These are phyloP conservation scores for Drosophila flavopinicola DNA, from an alignment of 2,888 invertebrate species.

Conservation along the genomic window DNA sequence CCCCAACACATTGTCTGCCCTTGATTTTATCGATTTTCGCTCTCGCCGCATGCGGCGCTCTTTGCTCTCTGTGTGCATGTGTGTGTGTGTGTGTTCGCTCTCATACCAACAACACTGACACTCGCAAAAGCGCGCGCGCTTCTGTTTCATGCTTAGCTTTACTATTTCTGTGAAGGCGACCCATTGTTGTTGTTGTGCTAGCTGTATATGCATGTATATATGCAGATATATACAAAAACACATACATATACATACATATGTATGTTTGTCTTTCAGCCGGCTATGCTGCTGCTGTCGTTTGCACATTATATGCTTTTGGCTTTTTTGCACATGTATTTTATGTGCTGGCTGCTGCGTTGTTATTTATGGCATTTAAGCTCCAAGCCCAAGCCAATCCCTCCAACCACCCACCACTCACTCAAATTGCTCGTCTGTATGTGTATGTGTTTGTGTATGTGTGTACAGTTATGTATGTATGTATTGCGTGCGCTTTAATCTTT, in stretches of 20 bases:
- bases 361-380: conserved; percentile 77
- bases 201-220: conserved; percentile 15
- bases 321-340: conserved; percentile 56
- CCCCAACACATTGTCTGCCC: conserved; percentile 83
- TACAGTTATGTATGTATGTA: conserved; percentile 20
- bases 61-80: conserved; percentile 49
- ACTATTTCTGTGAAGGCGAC: conserved; percentile 27
- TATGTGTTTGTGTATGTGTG: conserved; percentile 17
- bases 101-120: conserved; percentile 25
- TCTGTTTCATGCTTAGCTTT: conserved; percentile 61
- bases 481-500: conserved; percentile 68
- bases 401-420: conserved; percentile 42
- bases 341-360: conserved; percentile 59
- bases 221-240: background rate
- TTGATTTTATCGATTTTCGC: conserved; percentile 84
- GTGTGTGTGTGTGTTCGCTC: conserved; percentile 4
- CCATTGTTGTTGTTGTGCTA: conserved; percentile 23
- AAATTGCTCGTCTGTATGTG: conserved; percentile 58
- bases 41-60: conserved; percentile 63
- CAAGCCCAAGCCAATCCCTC: conserved; percentile 33
- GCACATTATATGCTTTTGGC: conserved; percentile 54
- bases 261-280: conserved; percentile 49
- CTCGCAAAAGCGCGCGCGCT: conserved; percentile 59
- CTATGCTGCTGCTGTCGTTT: conserved; percentile 22
- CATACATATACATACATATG: no score